A percentile compares a stretch with the other conserved stretches of the same genome.
Evolutionary conservation across 2,888 invertebrate species (phyloP).

Genomic region (Phyllotreta striolata): DNA sequence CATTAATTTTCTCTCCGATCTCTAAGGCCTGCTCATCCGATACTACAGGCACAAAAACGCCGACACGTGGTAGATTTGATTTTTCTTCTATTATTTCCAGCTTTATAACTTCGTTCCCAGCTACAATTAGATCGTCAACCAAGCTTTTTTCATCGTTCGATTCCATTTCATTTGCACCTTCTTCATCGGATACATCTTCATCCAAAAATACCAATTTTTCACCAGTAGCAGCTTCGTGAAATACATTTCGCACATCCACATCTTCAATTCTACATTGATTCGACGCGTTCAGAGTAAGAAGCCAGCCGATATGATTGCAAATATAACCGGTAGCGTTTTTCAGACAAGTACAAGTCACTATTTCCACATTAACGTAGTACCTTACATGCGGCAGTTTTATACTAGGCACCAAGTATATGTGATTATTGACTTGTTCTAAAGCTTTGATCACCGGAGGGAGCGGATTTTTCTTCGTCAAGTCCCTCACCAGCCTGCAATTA

Average conservation of each 20-base stretch:
- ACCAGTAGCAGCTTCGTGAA: conserved; percentile 21
- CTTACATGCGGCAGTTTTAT: conserved; percentile 8
- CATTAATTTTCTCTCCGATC: not conserved
- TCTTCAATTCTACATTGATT: conserved; percentile 18
- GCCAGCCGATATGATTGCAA: conserved; percentile 19
- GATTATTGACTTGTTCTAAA: conserved; percentile 17
- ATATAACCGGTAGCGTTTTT: conserved; percentile 25
- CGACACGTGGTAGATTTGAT: conserved; percentile 3
- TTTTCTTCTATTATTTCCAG: conserved; percentile 17
- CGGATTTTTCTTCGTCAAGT: conserved; percentile 22
- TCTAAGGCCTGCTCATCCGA: conserved; percentile 1
- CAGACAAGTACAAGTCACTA: conserved; percentile 22
- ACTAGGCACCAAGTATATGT: conserved; percentile 26
- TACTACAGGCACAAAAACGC: conserved; percentile 5
- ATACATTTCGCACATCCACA: not conserved
- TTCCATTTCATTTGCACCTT: conserved; percentile 4
- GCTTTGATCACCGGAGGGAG: conserved; percentile 6
- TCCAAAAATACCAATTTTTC: not conserved
- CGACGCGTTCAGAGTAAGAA: conserved; percentile 5
- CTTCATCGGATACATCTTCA: not conserved
- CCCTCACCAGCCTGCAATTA: conserved; percentile 6
- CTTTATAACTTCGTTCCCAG: conserved; percentile 23
- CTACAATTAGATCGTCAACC: conserved; percentile 21
- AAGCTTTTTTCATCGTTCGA: not conserved
- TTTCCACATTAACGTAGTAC: conserved; percentile 22